phyloP scores from a whole-genome alignment of 2,888 invertebrate species.

The Balanococcus diminutus region DNA sequence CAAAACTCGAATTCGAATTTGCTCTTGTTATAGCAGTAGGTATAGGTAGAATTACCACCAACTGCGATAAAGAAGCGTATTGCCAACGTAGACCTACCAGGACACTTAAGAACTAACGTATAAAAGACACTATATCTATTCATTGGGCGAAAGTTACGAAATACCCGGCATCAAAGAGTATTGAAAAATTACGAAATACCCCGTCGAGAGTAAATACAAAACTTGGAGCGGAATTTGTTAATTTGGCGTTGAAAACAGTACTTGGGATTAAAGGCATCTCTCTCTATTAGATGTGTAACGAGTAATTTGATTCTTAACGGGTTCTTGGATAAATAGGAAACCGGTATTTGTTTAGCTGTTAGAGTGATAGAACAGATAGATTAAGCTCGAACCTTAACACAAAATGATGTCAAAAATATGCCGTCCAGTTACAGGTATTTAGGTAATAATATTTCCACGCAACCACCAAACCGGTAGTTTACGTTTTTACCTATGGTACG shows the following conservation, averaged over 20 bases:
- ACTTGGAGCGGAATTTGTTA: not conserved
- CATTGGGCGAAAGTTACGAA: conserved; percentile 34
- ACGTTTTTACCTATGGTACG: too few species aligned
- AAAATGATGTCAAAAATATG: conserved; percentile 25
- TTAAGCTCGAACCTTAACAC: not conserved
- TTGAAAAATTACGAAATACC: not conserved
- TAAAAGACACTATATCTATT: conserved; percentile 31
- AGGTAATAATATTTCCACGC: not conserved
- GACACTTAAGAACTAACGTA: not conserved
- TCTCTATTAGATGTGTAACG: conserved; percentile 9
- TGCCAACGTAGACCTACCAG: not conserved
- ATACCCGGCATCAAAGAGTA: conserved; percentile 27
- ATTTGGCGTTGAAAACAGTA: conserved; percentile 15
- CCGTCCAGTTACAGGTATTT: not conserved
- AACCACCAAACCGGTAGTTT: not conserved
- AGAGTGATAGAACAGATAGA: not conserved
- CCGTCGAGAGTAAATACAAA: conserved; percentile 4
- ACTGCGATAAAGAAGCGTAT: conserved; percentile 15
- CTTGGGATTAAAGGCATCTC: not conserved
- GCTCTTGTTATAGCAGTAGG: not conserved
- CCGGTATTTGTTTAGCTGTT: conserved; percentile 35
- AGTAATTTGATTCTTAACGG: conserved; percentile 35
- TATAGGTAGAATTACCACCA: conserved; percentile 13
- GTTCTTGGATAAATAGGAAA: not conserved
- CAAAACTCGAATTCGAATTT: not conserved